A percentile compares a stretch with the other conserved stretches of the same genome.
Conservation (phyloP, 92 coral and sea anemone genomes). For the Meandrina meandrites region DNA sequence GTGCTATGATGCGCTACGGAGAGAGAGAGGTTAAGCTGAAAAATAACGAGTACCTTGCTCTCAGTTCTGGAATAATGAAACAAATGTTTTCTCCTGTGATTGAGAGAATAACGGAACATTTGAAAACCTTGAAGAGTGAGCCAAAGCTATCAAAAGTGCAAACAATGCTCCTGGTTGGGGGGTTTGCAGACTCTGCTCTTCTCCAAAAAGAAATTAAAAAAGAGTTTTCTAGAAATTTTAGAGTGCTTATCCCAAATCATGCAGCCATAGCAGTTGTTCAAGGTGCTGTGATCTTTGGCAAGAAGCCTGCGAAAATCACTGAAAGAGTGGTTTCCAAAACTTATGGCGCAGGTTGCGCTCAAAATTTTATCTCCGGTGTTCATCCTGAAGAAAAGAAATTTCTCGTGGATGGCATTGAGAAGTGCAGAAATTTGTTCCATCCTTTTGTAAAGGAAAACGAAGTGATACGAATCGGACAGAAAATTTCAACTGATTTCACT, state of each 20-base stretch:
- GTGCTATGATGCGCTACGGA: not conserved
- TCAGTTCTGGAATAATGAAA: constrained; percentile 1
- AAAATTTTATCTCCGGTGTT: not conserved
- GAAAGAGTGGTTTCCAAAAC: constrained; percentile 20
- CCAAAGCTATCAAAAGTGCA: constrained; percentile 2
- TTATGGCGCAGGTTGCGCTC: not conserved
- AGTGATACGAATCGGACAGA: not conserved
- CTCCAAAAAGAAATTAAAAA: constrained; percentile 12
- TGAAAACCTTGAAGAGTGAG: not conserved
- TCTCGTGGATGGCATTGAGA: not conserved
- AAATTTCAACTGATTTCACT: not conserved
- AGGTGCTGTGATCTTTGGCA: constrained; percentile 38
- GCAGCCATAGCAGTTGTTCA: constrained; percentile 23
- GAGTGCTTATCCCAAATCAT: constrained; percentile 15
- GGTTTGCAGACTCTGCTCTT: constrained; percentile 17
- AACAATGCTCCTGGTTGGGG: constrained; percentile 27
- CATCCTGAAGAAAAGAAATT: not conserved
- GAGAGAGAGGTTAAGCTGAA: constrained; percentile 9
- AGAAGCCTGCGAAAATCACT: constrained; percentile 6
- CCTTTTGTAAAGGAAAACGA: not conserved
- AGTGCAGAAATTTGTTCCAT: not conserved
- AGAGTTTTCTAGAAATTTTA: not conserved
- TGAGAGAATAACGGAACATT: not conserved
- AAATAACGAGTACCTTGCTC: constrained; percentile 8
- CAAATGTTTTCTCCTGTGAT: constrained; percentile 8